Evolutionary conservation across 1,140 invertebrate species (phyloP).

Genomic region (Hyles vespertilio): DNA sequence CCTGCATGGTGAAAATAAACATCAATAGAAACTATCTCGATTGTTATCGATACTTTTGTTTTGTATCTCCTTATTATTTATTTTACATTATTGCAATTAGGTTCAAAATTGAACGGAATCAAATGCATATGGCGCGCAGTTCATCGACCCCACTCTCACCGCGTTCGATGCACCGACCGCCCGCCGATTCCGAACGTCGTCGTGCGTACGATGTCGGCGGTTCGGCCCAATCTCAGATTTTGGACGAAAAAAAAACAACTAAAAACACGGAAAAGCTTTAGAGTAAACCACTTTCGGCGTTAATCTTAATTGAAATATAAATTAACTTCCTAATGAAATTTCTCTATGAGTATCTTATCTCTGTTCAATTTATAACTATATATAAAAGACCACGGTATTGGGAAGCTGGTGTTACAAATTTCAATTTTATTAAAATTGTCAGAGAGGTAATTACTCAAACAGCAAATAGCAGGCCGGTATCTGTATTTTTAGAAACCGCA

Average conservation of each 20-base stretch:
- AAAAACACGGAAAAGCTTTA: conserved; percentile 2
- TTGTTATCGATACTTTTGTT: no score
- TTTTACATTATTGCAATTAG: conserved; percentile 26
- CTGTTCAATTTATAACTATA: background rate
- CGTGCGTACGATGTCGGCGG: conserved; percentile 39
- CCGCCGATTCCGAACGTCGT: conserved; percentile 31
- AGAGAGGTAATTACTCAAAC: no score
- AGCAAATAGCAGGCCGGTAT: no score
- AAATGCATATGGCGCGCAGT: conserved; percentile 64
- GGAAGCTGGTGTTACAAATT: background rate
- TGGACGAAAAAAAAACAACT: conserved; percentile 17
- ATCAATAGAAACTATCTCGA: no score
- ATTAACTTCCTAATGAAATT: no score
- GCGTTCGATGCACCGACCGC: conserved; percentile 66
- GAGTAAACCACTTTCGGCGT: background rate
- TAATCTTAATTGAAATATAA: no score
- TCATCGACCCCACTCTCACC: conserved; percentile 66
- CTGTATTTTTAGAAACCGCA: background rate
- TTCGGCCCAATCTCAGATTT: conserved; percentile 32
- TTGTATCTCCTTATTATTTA: no score
- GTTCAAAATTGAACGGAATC: conserved; percentile 24
- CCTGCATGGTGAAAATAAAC: no score
- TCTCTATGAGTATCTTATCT: no score
- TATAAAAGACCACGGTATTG: background rate
- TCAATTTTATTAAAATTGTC: no score